Base-by-base conservation (phyloP, 2,113 vertebrate species). In the Panthera leo region DNA sequence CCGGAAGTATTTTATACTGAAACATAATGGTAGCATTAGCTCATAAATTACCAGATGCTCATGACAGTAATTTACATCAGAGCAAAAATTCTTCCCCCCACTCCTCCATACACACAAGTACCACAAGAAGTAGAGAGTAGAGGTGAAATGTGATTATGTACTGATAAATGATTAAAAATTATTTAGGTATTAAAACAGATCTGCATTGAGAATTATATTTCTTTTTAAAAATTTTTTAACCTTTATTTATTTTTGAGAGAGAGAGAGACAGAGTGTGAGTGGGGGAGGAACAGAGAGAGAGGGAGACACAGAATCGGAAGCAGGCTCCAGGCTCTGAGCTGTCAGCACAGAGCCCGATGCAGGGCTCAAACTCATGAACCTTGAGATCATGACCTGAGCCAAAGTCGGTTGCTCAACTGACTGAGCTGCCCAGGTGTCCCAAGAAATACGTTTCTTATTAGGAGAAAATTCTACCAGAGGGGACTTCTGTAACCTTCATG, bases 401-500 rank as follows among this genome's bases (percentile, higher is more conserved):
- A 45, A 45, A 45, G 45, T 45, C 45, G 7, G 45, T 45, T 45
- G 45, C 45, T 45, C 45, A 45, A 45, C 7, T 45, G 7, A 45
- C 45, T 45, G 45, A 45, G 45, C 45, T 45, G 45, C 45, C 45
- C 45, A 45, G 45, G 45, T 45, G 45, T 45, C 45, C 45, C 45
- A 8, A 45, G 45, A 45, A 45, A 45, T 45, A 2, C 16, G 2
- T 25, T 42, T 29, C 29, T 4, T 3, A 3, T 75, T 12, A 55
- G 8, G 67, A 11, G 51, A 39, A 1, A 3, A 29, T 13, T 65
- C 21, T 27, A 0, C 5, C 5, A 27, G 29, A 45, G 34, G 19
- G 9, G 29, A 2, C 4, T 7, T 42, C 31, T 15, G 0, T 27
- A 31, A 15, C 19, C 15, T 31, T 14, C 84, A 0, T 0, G 7